Percentiles rank a stretch among this genome's conserved stretches.
phyloP scores from a whole-genome alignment of 2,113 vertebrate genomes.

The Rhinopomastus cyanomelas region DNA sequence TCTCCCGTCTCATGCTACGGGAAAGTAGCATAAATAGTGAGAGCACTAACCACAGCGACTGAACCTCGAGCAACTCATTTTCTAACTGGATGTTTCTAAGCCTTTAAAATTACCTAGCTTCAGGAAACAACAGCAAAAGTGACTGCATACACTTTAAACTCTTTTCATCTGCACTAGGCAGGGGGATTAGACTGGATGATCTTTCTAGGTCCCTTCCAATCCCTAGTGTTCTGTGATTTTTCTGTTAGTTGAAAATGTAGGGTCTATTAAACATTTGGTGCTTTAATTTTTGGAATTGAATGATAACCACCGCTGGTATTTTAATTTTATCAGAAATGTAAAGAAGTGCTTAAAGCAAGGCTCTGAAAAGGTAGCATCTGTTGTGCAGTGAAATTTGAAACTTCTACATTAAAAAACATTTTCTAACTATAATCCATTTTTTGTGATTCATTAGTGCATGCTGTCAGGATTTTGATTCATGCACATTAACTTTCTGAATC shows the following conservation, averaged over 20 bases:
- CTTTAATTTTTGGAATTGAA: neutral
- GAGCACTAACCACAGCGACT: neutral
- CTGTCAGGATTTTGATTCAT: slow-evolving; percentile 65
- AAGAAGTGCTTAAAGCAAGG: neutral
- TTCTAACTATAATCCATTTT: slow-evolving; percentile 51
- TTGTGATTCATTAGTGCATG: slow-evolving; percentile 63
- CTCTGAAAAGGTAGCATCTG: slow-evolving; percentile 15
- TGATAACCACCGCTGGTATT: neutral
- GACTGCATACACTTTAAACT: neutral
- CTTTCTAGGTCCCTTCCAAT: no score
- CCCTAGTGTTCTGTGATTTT: neutral
- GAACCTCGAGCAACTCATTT: neutral
- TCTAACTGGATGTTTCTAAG: neutral
- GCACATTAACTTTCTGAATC: slow-evolving; percentile 66
- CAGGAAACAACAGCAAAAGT: neutral
- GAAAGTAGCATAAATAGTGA: neutral
- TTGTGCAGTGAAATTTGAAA: slow-evolving; percentile 41
- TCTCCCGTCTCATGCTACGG: neutral
- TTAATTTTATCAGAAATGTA: neutral
- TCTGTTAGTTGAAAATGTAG: neutral
- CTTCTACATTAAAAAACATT: slow-evolving; percentile 39
- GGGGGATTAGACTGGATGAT: no score
- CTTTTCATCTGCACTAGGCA: neutral
- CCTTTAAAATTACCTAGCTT: neutral
- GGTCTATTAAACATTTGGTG: neutral